phyloP scores from a whole-genome alignment of 1,140 invertebrate species.

The Venturia canescens region DNA sequence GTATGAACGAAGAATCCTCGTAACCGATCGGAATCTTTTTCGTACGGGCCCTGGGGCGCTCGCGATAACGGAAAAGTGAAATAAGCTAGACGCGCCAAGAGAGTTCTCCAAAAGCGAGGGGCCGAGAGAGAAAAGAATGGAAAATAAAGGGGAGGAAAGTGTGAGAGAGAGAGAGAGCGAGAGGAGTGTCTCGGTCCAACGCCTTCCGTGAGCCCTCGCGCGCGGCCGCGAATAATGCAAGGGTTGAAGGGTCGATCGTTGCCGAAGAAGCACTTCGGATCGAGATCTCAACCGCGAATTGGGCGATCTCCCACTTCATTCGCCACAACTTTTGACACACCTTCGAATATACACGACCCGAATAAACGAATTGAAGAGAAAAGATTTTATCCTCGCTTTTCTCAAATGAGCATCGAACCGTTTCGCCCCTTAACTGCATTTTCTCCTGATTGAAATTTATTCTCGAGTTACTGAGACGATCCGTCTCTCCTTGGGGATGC shows the following conservation, averaged over 20 bases:
- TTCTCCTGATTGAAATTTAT: background rate
- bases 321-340: background rate
- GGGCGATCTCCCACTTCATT: slow-evolving; percentile 28
- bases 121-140: background rate
- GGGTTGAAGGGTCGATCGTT: slow-evolving; percentile 42
- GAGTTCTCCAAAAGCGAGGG: background rate
- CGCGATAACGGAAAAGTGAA: slow-evolving; percentile 49
- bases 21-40: slow-evolving; percentile 71
- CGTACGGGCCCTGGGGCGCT: slow-evolving; percentile 36
- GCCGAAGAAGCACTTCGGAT: slow-evolving; percentile 33
- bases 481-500: background rate
- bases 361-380: slow-evolving; percentile 37
- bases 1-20: slow-evolving; percentile 63
- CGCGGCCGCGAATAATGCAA: slow-evolving; percentile 26
- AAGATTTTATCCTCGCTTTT: slow-evolving; percentile 23
- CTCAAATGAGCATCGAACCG: slow-evolving; percentile 43
- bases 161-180: background rate
- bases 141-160: background rate
- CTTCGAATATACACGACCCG: background rate
- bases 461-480: background rate
- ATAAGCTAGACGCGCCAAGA: slow-evolving; percentile 31
- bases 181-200: slow-evolving; percentile 25
- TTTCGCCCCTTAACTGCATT: slow-evolving; percentile 49
- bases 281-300: slow-evolving; percentile 35
- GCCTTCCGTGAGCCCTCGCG: slow-evolving; percentile 34